Percentiles rank a stretch among this genome's conserved stretches.
Conservation (phyloP, 2,113 vertebrate species). For the Larimichthys crocea region DNA sequence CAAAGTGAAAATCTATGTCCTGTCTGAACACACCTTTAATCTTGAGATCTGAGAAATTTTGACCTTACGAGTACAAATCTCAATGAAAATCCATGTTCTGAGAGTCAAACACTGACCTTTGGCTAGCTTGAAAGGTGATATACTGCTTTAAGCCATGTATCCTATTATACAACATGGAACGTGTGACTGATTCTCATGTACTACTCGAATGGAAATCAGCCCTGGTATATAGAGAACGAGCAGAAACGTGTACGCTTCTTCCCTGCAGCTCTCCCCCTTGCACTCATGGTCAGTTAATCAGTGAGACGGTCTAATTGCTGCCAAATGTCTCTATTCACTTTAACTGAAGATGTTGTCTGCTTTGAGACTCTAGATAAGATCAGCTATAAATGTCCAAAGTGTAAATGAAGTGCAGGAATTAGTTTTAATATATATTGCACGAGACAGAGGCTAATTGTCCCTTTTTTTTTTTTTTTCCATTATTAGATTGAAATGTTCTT, state of each 20-base stretch:
- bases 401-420: not conserved
- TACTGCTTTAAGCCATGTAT: not conserved
- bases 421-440: not conserved
- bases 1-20: too few species aligned
- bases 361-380: not conserved
- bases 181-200: not conserved
- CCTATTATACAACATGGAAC: too few species aligned
- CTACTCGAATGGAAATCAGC: not conserved
- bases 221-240: not conserved
- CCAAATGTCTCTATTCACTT: constrained; percentile 8
- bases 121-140: not conserved
- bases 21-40: not conserved
- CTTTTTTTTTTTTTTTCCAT: too few species aligned
- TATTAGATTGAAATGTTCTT: not conserved
- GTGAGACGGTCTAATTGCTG: not conserved
- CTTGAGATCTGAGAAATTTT: not conserved
- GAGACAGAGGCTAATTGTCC: not conserved
- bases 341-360: not conserved
- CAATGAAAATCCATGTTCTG: not conserved
- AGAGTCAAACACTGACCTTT: not conserved
- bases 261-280: not conserved
- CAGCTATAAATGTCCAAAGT: not conserved
- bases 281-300: not conserved
- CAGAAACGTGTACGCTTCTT: not conserved
- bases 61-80: not conserved